Evolutionary conservation across 2,113 vertebrate species (phyloP), one percentile per base, ranked within the genome.

Genomic region (Eretmochelys imbricata): DNA sequence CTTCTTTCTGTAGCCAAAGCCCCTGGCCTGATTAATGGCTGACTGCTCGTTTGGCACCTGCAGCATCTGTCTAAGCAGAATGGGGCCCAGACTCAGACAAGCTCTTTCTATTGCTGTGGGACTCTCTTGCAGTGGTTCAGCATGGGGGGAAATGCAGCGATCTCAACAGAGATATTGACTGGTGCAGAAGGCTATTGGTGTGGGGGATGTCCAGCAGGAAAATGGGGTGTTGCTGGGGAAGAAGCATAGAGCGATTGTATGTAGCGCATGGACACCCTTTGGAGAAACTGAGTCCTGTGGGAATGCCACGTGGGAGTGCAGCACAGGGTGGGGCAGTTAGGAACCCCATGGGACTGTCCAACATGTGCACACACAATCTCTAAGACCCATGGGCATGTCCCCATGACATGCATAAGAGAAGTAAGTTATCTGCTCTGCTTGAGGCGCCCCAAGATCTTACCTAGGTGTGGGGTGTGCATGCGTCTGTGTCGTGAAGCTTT

Each of bases 401-500:
- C 46, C 38, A 1, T 89, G 81, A 42, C n/a, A 94, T 72, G 65
- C 31, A 51, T n/a, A 24, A 25, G 82, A 94, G 81, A 80, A 89
- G 50, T 80, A 3, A 92, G 92, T 89, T 53, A 35, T 57, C 51
- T 84, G 91, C 75, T 81, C 75, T 95, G 87, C 81, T 90, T 48
- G 59, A 85, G 94, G 91, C 75, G 88, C 89, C 4, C 29, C 25
- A n/a, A 46, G 69, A 31, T 80, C 59, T 93, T 38, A 55, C 50
- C 81, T 86, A 48, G 8, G 1, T 93, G 42, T 75, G 84, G 89
- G 76, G 90, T 80, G 79, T 97, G 92, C 96, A 84, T 95, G 93
- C 94, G 90, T 98, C 96, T 96, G 75, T 96, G 93, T 92, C 84
- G 92, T 96, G 96, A 95, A 96, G 96, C 96, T 96, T 98, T 96